These are phyloP conservation scores for Monopterus albus DNA, from an alignment of 2,113 vertebrate species.

Conservation along the genomic window DNA sequence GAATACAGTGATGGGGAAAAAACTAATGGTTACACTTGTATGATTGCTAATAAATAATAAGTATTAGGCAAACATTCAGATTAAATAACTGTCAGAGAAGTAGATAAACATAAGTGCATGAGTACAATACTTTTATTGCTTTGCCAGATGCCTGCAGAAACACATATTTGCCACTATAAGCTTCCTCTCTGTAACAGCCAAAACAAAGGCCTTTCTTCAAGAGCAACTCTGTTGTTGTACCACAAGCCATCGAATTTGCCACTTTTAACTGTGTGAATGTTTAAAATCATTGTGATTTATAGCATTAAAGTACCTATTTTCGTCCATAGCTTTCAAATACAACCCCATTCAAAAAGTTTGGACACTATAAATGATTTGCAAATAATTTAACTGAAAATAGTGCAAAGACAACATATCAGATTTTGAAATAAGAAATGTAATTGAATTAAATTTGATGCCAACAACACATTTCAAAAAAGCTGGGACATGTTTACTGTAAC, in stretches of 20 bases:
- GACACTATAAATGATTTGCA: too few species aligned
- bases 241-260: not conserved
- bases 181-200: conserved; percentile 33
- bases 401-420: too few species aligned
- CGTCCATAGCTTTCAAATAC: too few species aligned
- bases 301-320: not conserved
- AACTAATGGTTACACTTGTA: not conserved
- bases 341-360: too few species aligned
- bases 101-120: conserved; percentile 23
- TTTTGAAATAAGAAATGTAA: too few species aligned
- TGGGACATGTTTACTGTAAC: too few species aligned
- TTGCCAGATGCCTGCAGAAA: conserved; percentile 46
- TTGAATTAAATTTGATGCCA: too few species aligned
- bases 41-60: not conserved
- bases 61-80: not conserved
- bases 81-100: not conserved
- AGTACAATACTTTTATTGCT: conserved; percentile 40
- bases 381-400: too few species aligned
- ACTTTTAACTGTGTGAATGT: conserved; percentile 16
- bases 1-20: not conserved
- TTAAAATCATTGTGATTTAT: conserved; percentile 21
- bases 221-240: conserved; percentile 4
- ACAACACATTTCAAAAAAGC: too few species aligned
- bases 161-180: conserved; percentile 42
- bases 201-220: conserved; percentile 48